Conservation (phyloP, 1,140 invertebrate species). For the Lasioglossum albipes region DNA sequence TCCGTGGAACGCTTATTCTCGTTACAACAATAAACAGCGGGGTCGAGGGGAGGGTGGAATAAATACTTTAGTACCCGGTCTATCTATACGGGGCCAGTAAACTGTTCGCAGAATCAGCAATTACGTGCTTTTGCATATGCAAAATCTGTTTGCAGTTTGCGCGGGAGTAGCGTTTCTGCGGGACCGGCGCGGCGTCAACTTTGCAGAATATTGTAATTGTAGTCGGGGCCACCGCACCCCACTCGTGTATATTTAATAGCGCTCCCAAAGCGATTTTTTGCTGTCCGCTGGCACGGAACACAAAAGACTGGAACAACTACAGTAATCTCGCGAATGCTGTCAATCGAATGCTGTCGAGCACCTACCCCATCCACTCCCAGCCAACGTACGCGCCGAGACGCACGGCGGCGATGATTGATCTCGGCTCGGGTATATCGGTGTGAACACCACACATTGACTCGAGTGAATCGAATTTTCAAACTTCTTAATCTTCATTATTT, state of each 20-base stretch:
- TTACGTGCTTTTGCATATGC: constrained; percentile 36
- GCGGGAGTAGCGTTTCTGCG: not conserved
- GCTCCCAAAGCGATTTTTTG: not conserved
- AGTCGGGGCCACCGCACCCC: not conserved
- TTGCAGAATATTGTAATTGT: constrained; percentile 5
- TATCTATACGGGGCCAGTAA: not conserved
- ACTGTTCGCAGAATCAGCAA: constrained; percentile 24
- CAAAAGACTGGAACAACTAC: not conserved
- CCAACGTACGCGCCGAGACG: too few relatives aligned
- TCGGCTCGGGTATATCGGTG: too few relatives aligned
- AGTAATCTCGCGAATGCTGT: too few relatives aligned
- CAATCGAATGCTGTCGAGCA: too few relatives aligned
- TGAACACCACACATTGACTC: too few relatives aligned
- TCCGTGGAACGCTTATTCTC: not conserved
- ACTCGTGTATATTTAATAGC: not conserved
- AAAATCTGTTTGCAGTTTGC: constrained; percentile 24
- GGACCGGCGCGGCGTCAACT: not conserved
- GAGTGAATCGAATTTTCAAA: too few relatives aligned
- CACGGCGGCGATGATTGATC: too few relatives aligned
- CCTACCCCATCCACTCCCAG: too few relatives aligned
- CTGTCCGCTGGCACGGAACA: not conserved
- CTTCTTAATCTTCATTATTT: too few relatives aligned
- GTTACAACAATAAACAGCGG: not conserved
- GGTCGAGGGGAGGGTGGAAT: not conserved
- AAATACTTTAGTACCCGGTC: not conserved